Base-by-base conservation (phyloP, 2,888 invertebrate genomes). In the Creontiades dilutus region DNA sequence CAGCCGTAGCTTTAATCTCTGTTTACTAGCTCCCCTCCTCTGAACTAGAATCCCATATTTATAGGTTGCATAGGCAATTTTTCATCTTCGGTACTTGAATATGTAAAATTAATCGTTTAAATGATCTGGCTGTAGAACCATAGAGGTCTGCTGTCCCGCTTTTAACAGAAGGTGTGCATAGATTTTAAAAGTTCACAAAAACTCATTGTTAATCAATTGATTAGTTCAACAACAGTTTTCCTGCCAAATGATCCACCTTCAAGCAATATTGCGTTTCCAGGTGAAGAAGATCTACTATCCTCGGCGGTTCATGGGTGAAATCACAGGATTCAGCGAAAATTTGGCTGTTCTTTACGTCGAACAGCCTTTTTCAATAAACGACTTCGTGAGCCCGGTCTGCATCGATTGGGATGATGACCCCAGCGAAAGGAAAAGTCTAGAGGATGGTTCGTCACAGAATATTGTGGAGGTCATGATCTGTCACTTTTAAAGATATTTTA, bases 231-330 rank as follows among this genome's bases (percentile, higher is more conserved):
- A 2, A 52, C 3, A 52, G 52, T 52, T 52, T 52, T 52, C 52
- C 3, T 3, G 52, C 16, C 16, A 52, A 14, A 16, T 11, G 16
- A 52, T 13, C 11, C 52, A 52, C 16, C 37, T 5, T 11, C 11
- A 52, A 7, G 52, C 52, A 75, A 5, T 19, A 14, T 19, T 13
- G 12, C 28, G 4, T 78, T 47, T 19, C 19, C 85, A 85, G 85
- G 85, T 85, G 37, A 85, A 85, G 28, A 85, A 85, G 57, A 85
- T 85, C 14, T 37, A 61, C 28, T n/a, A 9, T 55, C 85, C 48
- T n/a, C 11, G 19, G 12, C 13, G 5, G 11, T 85, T 55, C 61
- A 37, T 14, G 14, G 85, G 85, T 7, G 85, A 85, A n/a, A 85
- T 85, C 19, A 37, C 57, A 4, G 85, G 57, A n/a, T 61, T 23